These are phyloP conservation scores for Acanthis flammea DNA, from an alignment of 2,797 vertebrate genomes.

Conservation along the genomic window DNA sequence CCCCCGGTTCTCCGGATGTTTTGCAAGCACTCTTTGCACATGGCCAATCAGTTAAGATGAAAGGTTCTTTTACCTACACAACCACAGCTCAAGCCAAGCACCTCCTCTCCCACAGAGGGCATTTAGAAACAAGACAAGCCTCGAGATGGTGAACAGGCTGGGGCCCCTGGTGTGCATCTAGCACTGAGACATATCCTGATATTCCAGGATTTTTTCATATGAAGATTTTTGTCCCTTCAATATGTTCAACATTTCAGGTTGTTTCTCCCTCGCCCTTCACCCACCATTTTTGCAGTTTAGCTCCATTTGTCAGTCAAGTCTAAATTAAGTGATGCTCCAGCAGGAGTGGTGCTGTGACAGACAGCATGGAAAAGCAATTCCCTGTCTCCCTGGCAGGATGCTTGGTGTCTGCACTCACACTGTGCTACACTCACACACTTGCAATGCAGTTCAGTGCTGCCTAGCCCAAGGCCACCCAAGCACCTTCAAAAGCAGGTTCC, in stretches of 20 bases:
- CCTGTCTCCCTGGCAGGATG: neutral
- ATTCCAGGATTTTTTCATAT: rapidly evolving
- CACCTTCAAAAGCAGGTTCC: neutral
- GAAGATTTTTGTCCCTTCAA: neutral
- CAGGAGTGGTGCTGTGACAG: neutral
- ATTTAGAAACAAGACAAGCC: neutral
- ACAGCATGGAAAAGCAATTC: neutral
- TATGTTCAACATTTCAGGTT: neutral
- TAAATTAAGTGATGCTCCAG: neutral
- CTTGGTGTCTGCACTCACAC: neutral
- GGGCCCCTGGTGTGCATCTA: rapidly evolving
- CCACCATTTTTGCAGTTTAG: neutral
- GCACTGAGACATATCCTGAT: neutral
- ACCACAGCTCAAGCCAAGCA: neutral
- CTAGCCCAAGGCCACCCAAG: neutral
- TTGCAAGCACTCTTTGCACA: neutral
- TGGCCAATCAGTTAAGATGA: neutral
- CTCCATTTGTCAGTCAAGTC: neutral
- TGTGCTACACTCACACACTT: neutral
- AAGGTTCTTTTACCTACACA: neutral
- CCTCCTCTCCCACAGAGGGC: neutral
- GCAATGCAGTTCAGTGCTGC: neutral
- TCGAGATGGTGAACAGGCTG: neutral
- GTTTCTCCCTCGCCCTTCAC: neutral
- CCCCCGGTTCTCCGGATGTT: neutral